Conservation (phyloP, 1,140 invertebrate genomes). For the Pseudomyrmex pallidus region DNA sequence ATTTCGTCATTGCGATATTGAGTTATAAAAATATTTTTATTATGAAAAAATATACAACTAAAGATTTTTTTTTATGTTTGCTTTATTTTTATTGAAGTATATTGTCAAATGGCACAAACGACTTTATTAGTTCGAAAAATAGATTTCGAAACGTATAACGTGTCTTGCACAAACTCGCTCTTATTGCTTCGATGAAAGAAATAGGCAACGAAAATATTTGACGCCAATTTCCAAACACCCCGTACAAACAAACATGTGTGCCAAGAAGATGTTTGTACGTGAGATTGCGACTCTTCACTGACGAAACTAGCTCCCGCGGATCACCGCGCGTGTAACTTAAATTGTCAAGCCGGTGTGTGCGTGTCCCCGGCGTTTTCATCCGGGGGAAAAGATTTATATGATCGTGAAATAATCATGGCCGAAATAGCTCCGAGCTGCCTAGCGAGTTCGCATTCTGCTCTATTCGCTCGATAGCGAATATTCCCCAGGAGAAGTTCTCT, state of each 20-base stretch:
- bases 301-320: constrained; percentile 33
- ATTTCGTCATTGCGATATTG: neutral
- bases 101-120: neutral
- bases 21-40: neutral
- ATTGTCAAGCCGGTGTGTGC: constrained; percentile 25
- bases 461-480: constrained; percentile 27
- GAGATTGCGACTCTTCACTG: constrained; percentile 1
- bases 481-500: constrained; percentile 25
- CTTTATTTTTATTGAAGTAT: neutral
- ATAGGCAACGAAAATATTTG: constrained; percentile 7
- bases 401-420: constrained; percentile 57
- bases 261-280: constrained; percentile 41
- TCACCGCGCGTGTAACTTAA: constrained; percentile 45
- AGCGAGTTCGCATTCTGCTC: constrained; percentile 31
- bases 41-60: neutral
- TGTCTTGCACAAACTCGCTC: neutral
- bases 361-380: constrained; percentile 37
- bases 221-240: neutral
- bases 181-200: neutral
- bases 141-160: neutral
- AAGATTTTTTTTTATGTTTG: neutral
- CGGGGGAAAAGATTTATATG: constrained; percentile 47
- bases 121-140: neutral
- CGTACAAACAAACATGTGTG: constrained; percentile 31
- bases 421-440: constrained; percentile 58